A percentile compares a stretch with the other conserved stretches of the same genome.
Evolutionary conservation across 2,113 vertebrate genomes (phyloP).

Genomic region (Coturnix japonica): DNA sequence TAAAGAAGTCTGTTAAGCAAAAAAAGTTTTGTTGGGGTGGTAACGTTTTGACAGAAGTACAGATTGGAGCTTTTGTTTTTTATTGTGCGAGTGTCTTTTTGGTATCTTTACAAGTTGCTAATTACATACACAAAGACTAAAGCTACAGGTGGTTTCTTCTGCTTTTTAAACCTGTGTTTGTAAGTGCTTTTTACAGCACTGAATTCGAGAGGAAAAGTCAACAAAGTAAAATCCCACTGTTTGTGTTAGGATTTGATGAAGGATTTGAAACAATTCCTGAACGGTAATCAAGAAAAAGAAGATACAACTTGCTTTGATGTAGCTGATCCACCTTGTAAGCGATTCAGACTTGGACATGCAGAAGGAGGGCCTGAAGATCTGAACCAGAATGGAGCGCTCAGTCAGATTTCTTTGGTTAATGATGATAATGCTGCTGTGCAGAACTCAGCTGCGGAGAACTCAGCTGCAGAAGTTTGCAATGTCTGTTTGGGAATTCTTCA

Average conservation of each 20-base stretch:
- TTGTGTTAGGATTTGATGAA: conserved; percentile 80
- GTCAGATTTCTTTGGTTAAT: not conserved
- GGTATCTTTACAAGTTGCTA: not conserved
- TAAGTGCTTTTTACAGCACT: not conserved
- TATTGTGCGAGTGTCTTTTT: not conserved
- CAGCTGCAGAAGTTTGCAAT: conserved; percentile 76
- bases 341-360: conserved; percentile 74
- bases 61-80: not conserved
- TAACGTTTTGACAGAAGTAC: not conserved
- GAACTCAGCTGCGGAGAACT: not conserved
- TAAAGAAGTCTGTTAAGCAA: not conserved
- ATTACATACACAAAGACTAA: not conserved
- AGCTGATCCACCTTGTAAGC: conserved; percentile 84
- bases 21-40: not conserved
- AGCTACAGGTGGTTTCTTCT: not conserved
- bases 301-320: conserved; percentile 21
- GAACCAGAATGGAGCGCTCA: conserved; percentile 44
- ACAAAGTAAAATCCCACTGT: not conserved
- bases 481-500: conserved; percentile 93
- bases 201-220: not conserved
- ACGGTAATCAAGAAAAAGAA: conserved; percentile 27
- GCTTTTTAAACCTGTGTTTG: not conserved
- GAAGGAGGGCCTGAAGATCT: not conserved
- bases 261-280: conserved; percentile 82
- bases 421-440: not conserved